Base-by-base conservation (phyloP, 1,140 invertebrate genomes). In the Maconellicoccus hirsutus region DNA sequence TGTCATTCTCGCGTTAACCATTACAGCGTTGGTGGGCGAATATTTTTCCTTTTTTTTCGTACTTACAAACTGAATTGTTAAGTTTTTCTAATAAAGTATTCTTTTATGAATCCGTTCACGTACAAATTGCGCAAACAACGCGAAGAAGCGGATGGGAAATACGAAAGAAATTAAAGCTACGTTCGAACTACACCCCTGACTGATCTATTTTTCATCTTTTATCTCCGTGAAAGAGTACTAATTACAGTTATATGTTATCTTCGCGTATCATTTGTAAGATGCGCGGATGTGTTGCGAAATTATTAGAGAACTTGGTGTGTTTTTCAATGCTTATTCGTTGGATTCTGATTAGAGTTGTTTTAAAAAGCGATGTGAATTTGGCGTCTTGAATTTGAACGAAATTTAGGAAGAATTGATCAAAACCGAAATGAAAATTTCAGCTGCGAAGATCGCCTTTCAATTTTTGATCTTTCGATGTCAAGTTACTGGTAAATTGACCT, bases 31-130 rank as follows among this genome's bases (percentile, higher is more conserved):
- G 42, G n/a, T n/a, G 42, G 3, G 3, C 12, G n/a, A 52, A 52
- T 33, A 3, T 33, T 33, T 33, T 33, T 3, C 29, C 29, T 3
- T 3, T 33, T 33, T 12, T 33, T 52, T 52, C 42, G 42, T 52
- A 19, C 42, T 52, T 52, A 52, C 42, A 52, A 52, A 52, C 42
- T 52, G 42, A 52, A 52, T 52, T 52, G 42, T 52, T 52, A 52
- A 52, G 42, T 52, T 52, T 52, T 52, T 16, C 42, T 52, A 52
- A 52, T 52, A 52, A 52, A 52, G 42, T 52, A 52, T 52, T 52
- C 42, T 52, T 52, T 52, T 52, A 52, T 52, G 42, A 52, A 52
- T 52, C 42, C 42, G 42, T 19, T 52, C 42, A 52, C 42, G 42
- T 52, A 52, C 42, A 19, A 52, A 52, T 52, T 52, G 42, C 10